Evolutionary conservation across 1,140 invertebrate species (phyloP).

Genomic region (Zaprionus taronus): DNA sequence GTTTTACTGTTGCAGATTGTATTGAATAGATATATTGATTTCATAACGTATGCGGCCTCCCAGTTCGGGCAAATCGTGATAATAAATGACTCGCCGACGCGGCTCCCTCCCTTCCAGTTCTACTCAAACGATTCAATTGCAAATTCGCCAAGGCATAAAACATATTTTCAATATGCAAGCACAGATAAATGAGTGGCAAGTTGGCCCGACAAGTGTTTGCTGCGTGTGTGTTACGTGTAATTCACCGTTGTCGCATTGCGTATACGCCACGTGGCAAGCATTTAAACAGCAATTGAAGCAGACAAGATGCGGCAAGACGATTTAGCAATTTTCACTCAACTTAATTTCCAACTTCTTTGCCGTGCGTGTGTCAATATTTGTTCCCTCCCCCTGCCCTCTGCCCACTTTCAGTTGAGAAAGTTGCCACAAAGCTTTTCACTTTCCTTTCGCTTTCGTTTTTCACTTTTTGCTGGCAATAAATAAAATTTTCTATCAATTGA

Average conservation of each 20-base stretch:
- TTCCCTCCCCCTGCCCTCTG: slow-evolving; percentile 1
- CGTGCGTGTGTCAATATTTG: slow-evolving; percentile 9
- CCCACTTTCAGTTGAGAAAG: slow-evolving; percentile 10
- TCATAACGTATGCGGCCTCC: slow-evolving; percentile 55
- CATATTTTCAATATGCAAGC: slow-evolving; percentile 23
- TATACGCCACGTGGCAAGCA: slow-evolving; percentile 60
- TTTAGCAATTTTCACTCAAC: slow-evolving; percentile 71
- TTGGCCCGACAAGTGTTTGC: slow-evolving; percentile 3
- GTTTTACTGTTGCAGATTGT: slow-evolving; percentile 73
- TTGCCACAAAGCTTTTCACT: slow-evolving; percentile 35
- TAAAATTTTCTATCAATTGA: slow-evolving; percentile 79
- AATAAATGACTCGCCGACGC: slow-evolving; percentile 62
- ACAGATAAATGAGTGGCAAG: not conserved
- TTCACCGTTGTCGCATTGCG: slow-evolving; percentile 50
- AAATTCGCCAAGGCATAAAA: slow-evolving; percentile 64
- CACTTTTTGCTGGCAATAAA: slow-evolving; percentile 63
- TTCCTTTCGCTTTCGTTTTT: slow-evolving; percentile 17
- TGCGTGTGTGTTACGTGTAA: not conserved
- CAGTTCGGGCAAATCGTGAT: slow-evolving; percentile 48
- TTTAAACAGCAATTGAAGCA: slow-evolving; percentile 47
- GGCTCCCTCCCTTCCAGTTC: not conserved
- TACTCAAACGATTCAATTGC: slow-evolving; percentile 66
- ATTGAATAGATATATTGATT: slow-evolving; percentile 80
- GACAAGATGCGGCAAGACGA: slow-evolving; percentile 35
- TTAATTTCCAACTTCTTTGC: slow-evolving; percentile 61